Conservation (phyloP, 1,140 invertebrate genomes). For the Agraylea sexmaculata region DNA sequence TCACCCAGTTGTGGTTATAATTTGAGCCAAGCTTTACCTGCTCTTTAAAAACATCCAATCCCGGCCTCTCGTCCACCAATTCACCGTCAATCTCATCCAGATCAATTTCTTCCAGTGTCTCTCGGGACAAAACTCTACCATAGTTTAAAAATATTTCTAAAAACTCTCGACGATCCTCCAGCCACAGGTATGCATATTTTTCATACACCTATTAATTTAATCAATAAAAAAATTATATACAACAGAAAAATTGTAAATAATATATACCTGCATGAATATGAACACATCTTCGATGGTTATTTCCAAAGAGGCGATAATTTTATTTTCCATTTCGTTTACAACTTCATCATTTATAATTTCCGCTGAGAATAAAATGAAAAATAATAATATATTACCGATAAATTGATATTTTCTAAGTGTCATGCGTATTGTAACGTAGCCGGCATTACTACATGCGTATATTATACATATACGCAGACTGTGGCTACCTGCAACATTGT, state of each 20-base stretch:
- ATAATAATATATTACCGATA: background rate
- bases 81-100: slow-evolving; percentile 41
- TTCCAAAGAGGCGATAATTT: slow-evolving; percentile 9
- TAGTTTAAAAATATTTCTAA: slow-evolving; percentile 53
- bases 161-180: slow-evolving; percentile 52
- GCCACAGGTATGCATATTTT: slow-evolving; percentile 51
- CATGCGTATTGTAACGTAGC: no score
- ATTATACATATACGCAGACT: no score
- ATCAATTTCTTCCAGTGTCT: slow-evolving; percentile 45
- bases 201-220: slow-evolving; percentile 31
- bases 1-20: no score
- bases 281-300: slow-evolving; percentile 14
- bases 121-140: slow-evolving; percentile 40
- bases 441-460: no score
- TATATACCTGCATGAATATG: slow-evolving; percentile 14
- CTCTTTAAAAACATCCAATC: slow-evolving; percentile 32
- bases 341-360: slow-evolving; percentile 11
- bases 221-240: slow-evolving; percentile 2
- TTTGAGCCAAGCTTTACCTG: slow-evolving; percentile 24
- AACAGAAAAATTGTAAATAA: background rate
- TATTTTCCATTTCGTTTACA: slow-evolving; percentile 9
- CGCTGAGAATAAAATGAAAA: slow-evolving; percentile 5
- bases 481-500: no score
- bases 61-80: slow-evolving; percentile 33
- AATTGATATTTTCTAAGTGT: slow-evolving; percentile 4